phyloP scores from a whole-genome alignment of 30 jellyfish, hydroid and myxozoan genomes.

The Aurelia aurita region DNA sequence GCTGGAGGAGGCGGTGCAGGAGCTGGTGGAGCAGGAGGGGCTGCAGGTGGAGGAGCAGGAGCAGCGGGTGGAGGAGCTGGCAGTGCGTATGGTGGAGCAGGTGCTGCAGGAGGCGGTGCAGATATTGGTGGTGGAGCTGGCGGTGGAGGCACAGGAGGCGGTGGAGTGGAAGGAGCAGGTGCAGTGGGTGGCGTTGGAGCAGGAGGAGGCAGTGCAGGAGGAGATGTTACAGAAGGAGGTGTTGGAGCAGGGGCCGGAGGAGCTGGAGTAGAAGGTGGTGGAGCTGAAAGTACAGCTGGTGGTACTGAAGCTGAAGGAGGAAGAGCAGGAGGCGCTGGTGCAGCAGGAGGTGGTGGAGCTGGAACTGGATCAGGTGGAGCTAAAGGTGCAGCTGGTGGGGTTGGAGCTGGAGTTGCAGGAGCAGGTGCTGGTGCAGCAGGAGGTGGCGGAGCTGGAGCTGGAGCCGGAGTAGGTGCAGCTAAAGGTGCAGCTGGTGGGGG shows the following conservation, averaged over 20 bases:
- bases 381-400: neutral
- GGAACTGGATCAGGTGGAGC: conserved; percentile 15
- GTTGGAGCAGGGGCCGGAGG: conserved; percentile 58
- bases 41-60: conserved; percentile 20
- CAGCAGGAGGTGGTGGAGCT: conserved; percentile 18
- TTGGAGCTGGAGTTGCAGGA: neutral
- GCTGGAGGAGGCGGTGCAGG: conserved; percentile 34
- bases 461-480: neutral
- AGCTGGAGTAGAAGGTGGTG: neutral
- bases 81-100: conserved; percentile 9
- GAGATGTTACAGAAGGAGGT: conserved; percentile 31
- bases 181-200: conserved; percentile 63
- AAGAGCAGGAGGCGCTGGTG: conserved; percentile 34
- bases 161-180: conserved; percentile 28
- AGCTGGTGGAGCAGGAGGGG: neutral
- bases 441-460: neutral
- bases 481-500: conserved; percentile 10
- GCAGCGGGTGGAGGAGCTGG: conserved; percentile 18
- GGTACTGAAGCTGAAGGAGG: conserved; percentile 17
- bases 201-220: conserved; percentile 46
- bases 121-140: neutral
- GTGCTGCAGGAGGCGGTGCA: neutral
- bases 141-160: conserved; percentile 20
- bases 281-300: conserved; percentile 13
- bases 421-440: conserved; percentile 3